phyloP scores from a whole-genome alignment of 2,113 vertebrate species.

The Eulemur macaco region DNA sequence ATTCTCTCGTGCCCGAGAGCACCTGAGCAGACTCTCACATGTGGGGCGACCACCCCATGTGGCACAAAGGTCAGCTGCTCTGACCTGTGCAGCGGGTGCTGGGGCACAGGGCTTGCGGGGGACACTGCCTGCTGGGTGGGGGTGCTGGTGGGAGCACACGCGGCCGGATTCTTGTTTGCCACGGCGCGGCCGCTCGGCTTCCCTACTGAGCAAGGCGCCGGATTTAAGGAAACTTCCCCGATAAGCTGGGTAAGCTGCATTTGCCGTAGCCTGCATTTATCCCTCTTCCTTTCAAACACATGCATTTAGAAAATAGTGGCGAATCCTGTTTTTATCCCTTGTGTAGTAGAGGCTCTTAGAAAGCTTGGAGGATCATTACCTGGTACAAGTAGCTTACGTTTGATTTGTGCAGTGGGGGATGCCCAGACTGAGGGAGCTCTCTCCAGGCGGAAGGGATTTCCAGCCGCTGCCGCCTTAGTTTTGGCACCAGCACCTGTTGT shows the following conservation, averaged over 20 bases:
- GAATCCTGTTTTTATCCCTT: not conserved
- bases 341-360: not conserved
- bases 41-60: fast-evolving
- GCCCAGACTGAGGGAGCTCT: not conserved
- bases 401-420: not conserved
- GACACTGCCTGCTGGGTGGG: too few species aligned
- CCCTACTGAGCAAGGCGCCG: not conserved
- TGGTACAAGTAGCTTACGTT: not conserved
- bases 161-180: fast-evolving
- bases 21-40: fast-evolving
- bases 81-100: not conserved
- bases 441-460: not conserved
- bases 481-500: not conserved
- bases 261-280: not conserved
- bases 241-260: not conserved
- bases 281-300: not conserved
- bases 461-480: not conserved
- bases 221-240: not conserved
- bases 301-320: not conserved
- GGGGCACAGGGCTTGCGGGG: not conserved
- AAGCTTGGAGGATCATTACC: not conserved
- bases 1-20: not conserved
- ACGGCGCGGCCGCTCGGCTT: not conserved
- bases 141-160: fast-evolving
- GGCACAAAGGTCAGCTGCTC: not conserved